Evolutionary conservation across 2,888 invertebrate species (phyloP).

Genomic region (Coelinius sp.): DNA sequence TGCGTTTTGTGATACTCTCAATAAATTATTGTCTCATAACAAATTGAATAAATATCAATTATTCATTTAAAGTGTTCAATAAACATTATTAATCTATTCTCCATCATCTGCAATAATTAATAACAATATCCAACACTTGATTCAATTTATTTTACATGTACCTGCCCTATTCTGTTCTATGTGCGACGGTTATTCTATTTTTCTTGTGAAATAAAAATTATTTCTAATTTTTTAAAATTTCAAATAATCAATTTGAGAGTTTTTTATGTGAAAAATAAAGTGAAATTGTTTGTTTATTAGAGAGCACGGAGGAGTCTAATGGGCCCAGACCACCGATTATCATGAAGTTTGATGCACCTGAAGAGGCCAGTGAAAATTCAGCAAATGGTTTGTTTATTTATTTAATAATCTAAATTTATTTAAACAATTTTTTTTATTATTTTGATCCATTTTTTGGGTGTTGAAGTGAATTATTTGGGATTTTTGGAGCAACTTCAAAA

Average conservation of each 20-base stretch:
- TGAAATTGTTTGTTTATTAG: constrained; percentile 51
- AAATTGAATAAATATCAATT: background rate
- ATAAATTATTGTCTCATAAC: constrained; percentile 39
- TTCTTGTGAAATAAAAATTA: constrained; percentile 39
- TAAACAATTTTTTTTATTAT: background rate
- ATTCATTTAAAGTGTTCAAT: background rate
- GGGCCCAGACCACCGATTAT: constrained; percentile 56
- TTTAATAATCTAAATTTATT: background rate
- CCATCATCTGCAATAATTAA: background rate
- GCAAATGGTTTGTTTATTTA: constrained; percentile 56
- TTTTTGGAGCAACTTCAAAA: too few relatives aligned
- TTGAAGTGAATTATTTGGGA: background rate
- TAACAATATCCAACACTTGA: background rate
- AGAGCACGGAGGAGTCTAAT: constrained; percentile 57
- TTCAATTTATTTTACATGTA: constrained; percentile 18
- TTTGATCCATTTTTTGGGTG: constrained; percentile 1
- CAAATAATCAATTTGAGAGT: background rate
- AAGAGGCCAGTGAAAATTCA: constrained; percentile 58
- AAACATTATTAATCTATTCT: background rate
- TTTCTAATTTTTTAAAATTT: constrained; percentile 30
- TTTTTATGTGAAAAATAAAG: constrained; percentile 26
- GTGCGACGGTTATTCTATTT: constrained; percentile 33
- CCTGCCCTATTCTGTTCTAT: constrained; percentile 29
- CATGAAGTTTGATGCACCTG: constrained; percentile 63
- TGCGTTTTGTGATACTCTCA: constrained; percentile 60